Evolutionary conservation across 2,888 invertebrate species (phyloP).

Genomic region (Pristionchus maxplancki): DNA sequence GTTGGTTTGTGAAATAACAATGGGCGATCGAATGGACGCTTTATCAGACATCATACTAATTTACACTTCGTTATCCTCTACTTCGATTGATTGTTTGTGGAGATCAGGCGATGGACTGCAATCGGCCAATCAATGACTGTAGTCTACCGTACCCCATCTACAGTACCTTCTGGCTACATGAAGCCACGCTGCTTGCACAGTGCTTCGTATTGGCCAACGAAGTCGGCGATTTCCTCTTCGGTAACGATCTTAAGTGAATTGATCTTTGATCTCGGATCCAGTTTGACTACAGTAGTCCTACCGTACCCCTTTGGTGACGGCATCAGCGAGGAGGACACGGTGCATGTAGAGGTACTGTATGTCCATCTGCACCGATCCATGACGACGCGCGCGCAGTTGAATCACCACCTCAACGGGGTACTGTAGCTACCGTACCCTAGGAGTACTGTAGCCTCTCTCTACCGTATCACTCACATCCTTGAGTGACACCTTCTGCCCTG

Average conservation of each 20-base stretch:
- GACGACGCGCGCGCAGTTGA: slow-evolving; percentile 63
- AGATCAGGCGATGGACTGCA: not conserved
- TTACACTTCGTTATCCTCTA: not conserved
- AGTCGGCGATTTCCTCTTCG: slow-evolving; percentile 35
- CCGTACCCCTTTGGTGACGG: slow-evolving; percentile 59
- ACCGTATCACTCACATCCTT: slow-evolving; percentile 41
- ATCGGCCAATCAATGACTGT: not conserved
- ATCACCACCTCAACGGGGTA: slow-evolving; percentile 56
- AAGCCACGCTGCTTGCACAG: slow-evolving; percentile 47
- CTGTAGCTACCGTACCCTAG: not conserved
- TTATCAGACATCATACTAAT: slow-evolving; percentile 13
- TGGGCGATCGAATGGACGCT: not conserved
- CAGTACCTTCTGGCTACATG: not conserved
- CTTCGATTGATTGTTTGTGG: not conserved
- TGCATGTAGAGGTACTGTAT: slow-evolving; percentile 71
- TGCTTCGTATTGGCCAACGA: slow-evolving; percentile 43
- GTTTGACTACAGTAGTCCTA: not conserved
- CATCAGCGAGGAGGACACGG: slow-evolving; percentile 63
- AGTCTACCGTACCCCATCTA: not conserved
- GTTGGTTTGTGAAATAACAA: not conserved
- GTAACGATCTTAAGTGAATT: not conserved
- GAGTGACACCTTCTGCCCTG: slow-evolving; percentile 60
- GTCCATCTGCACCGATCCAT: slow-evolving; percentile 70
- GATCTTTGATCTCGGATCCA: not conserved
- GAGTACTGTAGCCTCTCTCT: no score